phyloP scores from a whole-genome alignment of 2,888 invertebrate genomes.

The Geotrupes spiniger region DNA sequence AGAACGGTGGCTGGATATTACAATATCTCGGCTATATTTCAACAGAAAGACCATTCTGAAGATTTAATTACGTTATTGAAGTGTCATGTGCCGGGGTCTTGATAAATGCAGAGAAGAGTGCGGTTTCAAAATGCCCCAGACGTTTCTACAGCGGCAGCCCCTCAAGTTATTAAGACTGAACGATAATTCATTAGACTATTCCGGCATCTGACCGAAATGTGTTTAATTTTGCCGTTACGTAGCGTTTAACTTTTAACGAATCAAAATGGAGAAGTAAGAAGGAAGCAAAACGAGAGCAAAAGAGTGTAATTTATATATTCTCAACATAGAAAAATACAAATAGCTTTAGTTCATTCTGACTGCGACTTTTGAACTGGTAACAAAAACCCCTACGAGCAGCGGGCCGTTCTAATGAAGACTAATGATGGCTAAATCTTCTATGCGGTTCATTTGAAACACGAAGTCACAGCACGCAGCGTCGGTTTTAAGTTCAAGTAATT shows the following conservation, averaged over 20 bases:
- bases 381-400: conserved; percentile 25
- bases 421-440: conserved; percentile 35
- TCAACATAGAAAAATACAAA: conserved; percentile 32
- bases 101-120: conserved; percentile 47
- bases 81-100: conserved; percentile 50
- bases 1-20: conserved; percentile 27
- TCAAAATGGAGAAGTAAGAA: too few species aligned
- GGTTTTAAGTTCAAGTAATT: conserved; percentile 1
- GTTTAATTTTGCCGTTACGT: too few species aligned
- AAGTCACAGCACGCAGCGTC: conserved; percentile 16
- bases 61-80: conserved; percentile 52
- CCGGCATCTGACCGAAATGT: conserved; percentile 18
- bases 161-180: conserved; percentile 44
- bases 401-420: conserved; percentile 36
- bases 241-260: too few species aligned
- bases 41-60: conserved; percentile 48
- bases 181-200: conserved; percentile 38
- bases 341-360: conserved; percentile 21
- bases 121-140: conserved; percentile 40
- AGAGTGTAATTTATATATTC: too few species aligned
- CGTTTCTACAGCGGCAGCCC: conserved; percentile 38
- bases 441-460: conserved; percentile 32
- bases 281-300: too few species aligned
- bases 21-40: conserved; percentile 49
- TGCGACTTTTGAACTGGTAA: conserved; percentile 27